phyloP scores from a whole-genome alignment of 2,888 invertebrate species.

The Drosophila quinaria region DNA sequence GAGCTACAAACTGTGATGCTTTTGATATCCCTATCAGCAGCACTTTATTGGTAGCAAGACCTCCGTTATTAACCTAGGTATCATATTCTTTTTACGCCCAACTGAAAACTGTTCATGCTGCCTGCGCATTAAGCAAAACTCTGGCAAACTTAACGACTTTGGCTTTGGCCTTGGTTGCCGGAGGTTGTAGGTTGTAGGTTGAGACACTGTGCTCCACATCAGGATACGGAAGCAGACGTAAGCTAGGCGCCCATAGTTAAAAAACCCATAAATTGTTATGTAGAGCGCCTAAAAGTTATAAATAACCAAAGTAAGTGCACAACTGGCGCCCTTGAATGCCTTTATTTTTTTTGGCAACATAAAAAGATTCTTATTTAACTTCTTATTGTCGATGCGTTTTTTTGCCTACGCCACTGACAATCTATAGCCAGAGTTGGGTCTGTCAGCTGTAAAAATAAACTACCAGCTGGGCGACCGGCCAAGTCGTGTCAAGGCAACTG shows the following conservation, averaged over 20 bases:
- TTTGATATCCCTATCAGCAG: conserved; percentile 13
- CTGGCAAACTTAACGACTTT: conserved; percentile 67
- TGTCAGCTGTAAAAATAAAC: conserved; percentile 31
- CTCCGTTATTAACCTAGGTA: background rate
- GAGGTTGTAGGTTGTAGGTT: conserved; percentile 3
- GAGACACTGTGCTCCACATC: conserved; percentile 15
- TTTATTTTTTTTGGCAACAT: conserved; percentile 31
- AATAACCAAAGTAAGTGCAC: conserved; percentile 61
- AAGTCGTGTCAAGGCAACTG: conserved; percentile 36
- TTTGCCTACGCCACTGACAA: conserved; percentile 23
- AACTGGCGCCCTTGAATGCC: conserved; percentile 69
- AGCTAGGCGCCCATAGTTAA: conserved; percentile 60
- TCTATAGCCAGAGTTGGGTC: conserved; percentile 15
- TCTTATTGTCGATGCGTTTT: conserved; percentile 28
- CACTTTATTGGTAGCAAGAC: conserved; percentile 5
- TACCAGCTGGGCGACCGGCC: conserved; percentile 54
- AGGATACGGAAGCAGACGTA: conserved; percentile 34
- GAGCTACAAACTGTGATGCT: conserved; percentile 16
- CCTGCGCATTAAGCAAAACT: conserved; percentile 65
- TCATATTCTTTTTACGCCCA: conserved; percentile 7
- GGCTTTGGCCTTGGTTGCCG: conserved; percentile 43
- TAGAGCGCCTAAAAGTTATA: conserved; percentile 64
- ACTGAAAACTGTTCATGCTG: conserved; percentile 45
- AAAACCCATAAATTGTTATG: conserved; percentile 67
- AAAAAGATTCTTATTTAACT: conserved; percentile 29